Percentiles rank a stretch among this genome's conserved stretches.
phyloP scores from a whole-genome alignment of 2,113 vertebrate species.

The Pycnonotus jocosus region DNA sequence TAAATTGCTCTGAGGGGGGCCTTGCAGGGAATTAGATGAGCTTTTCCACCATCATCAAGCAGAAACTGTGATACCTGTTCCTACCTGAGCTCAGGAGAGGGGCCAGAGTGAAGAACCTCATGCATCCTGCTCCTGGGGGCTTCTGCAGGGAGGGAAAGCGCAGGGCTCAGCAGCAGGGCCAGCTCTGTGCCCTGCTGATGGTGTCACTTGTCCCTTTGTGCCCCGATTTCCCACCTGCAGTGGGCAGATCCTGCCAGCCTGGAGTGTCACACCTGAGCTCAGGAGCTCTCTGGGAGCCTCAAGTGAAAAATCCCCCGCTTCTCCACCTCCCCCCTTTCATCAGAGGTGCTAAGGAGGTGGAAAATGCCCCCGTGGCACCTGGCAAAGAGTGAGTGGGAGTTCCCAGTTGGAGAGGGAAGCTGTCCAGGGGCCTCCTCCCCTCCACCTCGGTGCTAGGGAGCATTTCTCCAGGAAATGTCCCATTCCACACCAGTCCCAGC shows the following conservation, averaged over 20 bases:
- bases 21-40: not conserved
- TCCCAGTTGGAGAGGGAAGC: not conserved
- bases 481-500: not conserved
- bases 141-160: not conserved
- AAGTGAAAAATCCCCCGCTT: not conserved
- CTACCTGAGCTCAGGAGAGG: not conserved
- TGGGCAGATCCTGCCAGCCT: not conserved
- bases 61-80: not conserved
- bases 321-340: not conserved
- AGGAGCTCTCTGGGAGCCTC: not conserved
- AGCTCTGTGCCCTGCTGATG: accelerated
- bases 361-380: not conserved
- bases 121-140: not conserved
- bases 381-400: not conserved
- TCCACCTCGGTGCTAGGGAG: not conserved
- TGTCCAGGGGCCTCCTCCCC: not conserved
- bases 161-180: not conserved
- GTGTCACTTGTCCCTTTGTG: not conserved
- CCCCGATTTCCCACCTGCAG: accelerated
- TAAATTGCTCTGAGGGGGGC: not conserved
- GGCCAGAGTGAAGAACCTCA: not conserved
- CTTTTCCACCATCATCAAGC: not conserved
- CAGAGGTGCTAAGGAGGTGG: not conserved
- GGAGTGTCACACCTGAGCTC: not conserved
- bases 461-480: not conserved